Evolutionary conservation across 2,888 invertebrate genomes (phyloP), one percentile per base, ranked within the genome.

Genomic region (Trichogramma evanescens): DNA sequence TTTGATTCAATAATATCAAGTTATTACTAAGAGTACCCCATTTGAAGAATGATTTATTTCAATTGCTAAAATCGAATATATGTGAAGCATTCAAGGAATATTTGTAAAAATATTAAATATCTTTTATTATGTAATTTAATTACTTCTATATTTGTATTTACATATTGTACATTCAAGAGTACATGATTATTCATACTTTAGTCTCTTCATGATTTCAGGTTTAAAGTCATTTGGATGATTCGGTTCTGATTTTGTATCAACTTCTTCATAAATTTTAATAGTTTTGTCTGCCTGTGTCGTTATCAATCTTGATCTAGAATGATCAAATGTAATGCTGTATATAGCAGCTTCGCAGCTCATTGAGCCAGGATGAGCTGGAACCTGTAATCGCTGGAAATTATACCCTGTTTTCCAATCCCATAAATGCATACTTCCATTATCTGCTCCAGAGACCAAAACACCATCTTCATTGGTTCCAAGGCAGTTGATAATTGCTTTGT

Each of bases 331-430:
- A 85, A 96, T 89, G 56, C 97, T 89, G 81, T 96, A 99, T 66
- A 99, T 91, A 49, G 99, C 99, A 13, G 96, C 93, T 79, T 99
- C 99, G n/a, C 95, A 96, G 79, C 99, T 98, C 89, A 99, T 98
- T 0, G 98, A 98, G 8, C 99, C 99, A 0, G 98, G 97, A 76
- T 99, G 99, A 0, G 95, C 95, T 3, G 93, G 91, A 4, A 96
- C 88, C 85, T 91, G 91, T 63, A 91, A 80, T 62, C 93, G 82
- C 80, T 99, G 99, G 82, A 98, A 99, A 80, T 99, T 99, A 74
- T 98, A 98, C 0, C 98, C 99, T 0, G 97, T 97, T 71, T 93
- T 84, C 98, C 98, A 99, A 77, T 99, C 99, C 98, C 98, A 99
- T 72, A 93, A 90, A 78, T 92, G 89, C 83, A 99, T 84, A 1